phyloP scores from a whole-genome alignment of 2,797 vertebrate species.

The Sebastes alutus region DNA sequence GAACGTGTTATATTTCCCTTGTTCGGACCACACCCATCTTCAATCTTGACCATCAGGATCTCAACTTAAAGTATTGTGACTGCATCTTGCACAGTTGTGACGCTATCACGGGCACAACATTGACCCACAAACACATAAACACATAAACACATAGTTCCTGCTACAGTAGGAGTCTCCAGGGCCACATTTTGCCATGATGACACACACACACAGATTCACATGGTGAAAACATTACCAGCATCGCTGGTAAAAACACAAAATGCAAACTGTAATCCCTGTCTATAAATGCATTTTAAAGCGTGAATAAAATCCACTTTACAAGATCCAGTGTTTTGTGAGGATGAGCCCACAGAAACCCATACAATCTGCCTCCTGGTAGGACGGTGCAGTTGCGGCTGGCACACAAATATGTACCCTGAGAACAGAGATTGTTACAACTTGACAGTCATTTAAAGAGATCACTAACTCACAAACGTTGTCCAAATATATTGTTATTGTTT shows the following conservation, averaged over 20 bases:
- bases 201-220: not conserved
- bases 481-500: not conserved
- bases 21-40: too few relatives aligned
- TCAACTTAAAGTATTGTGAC: not conserved
- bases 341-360: not conserved
- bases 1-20: too few relatives aligned
- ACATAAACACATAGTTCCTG: not conserved
- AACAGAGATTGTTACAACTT: not conserved
- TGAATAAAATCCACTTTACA: not conserved
- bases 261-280: not conserved
- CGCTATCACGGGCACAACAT: not conserved
- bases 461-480: not conserved
- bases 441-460: slow-evolving; percentile 4
- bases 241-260: not conserved
- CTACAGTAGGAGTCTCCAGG: not conserved
- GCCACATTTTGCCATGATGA: not conserved
- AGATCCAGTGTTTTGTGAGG: not conserved
- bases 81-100: not conserved
- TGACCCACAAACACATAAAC: not conserved
- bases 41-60: not conserved
- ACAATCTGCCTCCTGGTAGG: not conserved
- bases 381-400: not conserved
- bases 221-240: not conserved
- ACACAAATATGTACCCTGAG: not conserved
- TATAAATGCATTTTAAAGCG: not conserved